Conservation (phyloP, 2,113 vertebrate genomes). For the Rutilus rutilus region DNA sequence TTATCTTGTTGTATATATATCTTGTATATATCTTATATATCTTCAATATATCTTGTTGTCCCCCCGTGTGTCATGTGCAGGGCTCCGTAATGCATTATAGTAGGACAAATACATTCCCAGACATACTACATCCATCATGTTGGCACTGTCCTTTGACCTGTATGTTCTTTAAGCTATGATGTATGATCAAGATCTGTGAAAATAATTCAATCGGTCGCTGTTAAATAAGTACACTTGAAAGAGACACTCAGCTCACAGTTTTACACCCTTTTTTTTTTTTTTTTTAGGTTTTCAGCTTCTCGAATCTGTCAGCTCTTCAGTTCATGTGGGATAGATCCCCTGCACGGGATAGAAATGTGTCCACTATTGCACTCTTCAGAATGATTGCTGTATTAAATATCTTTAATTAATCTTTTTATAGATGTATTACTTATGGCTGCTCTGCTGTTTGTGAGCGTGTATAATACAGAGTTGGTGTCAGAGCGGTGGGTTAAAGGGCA, state of each 20-base stretch:
- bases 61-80: not conserved
- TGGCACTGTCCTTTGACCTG: constrained; percentile 29
- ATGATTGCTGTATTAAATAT: not conserved
- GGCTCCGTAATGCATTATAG: not conserved
- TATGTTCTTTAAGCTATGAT: not conserved
- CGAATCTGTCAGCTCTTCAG: not conserved
- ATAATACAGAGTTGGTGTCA: constrained; percentile 22
- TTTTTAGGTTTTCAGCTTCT: no score
- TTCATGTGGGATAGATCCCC: no score
- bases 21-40: no score
- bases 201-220: not conserved
- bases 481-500: constrained; percentile 40
- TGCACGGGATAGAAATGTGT: not conserved
- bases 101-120: constrained; percentile 21
- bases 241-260: not conserved
- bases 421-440: not conserved
- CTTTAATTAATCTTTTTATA: not conserved
- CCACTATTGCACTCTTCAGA: not conserved
- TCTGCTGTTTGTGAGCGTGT: not conserved
- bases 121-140: constrained; percentile 23
- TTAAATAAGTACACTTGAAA: not conserved
- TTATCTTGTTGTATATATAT: no score
- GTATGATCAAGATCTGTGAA: constrained; percentile 5
- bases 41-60: not conserved
- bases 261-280: not conserved